A percentile compares a stretch with the other conserved stretches of the same genome.
Conservation (phyloP, 2,797 vertebrate species). For the Ataeniobius toweri region DNA sequence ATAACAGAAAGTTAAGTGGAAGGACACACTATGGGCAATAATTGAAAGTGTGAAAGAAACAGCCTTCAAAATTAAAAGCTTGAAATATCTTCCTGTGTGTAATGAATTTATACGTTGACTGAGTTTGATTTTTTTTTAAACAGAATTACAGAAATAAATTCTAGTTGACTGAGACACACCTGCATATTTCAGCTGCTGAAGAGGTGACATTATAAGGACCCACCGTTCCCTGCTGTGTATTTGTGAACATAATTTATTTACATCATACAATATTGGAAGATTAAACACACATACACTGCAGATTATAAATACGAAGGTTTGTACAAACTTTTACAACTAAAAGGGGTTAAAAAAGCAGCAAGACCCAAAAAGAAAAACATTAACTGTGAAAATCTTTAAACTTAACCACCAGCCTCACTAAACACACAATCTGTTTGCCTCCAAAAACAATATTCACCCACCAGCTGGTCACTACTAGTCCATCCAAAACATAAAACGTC, state of each 20-base stretch:
- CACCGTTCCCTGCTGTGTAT: slow-evolving; percentile 33
- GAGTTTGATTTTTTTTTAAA: too few species aligned
- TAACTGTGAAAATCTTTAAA: slow-evolving; percentile 31
- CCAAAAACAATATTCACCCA: slow-evolving; percentile 20
- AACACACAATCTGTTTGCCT: slow-evolving; percentile 34
- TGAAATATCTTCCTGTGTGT: not conserved
- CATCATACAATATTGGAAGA: slow-evolving; percentile 78
- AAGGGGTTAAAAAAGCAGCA: slow-evolving; percentile 60
- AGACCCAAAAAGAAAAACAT: slow-evolving; percentile 34
- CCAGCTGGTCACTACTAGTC: slow-evolving; percentile 42
- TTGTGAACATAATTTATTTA: slow-evolving; percentile 84
- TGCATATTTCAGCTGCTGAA: not conserved
- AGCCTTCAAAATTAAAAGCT: not conserved
- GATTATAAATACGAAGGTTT: slow-evolving; percentile 84
- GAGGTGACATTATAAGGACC: not conserved
- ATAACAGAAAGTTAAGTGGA: not conserved
- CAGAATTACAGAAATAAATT: not conserved
- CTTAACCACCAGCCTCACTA: slow-evolving; percentile 48
- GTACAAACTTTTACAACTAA: slow-evolving; percentile 83
- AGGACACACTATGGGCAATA: not conserved
- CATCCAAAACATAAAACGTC: slow-evolving; percentile 56
- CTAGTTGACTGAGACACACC: not conserved
- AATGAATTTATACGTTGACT: too few species aligned
- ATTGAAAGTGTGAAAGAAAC: too few species aligned
- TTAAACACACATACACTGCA: slow-evolving; percentile 63